phyloP scores from a whole-genome alignment of 2,888 invertebrate species.

The Amphimallon solstitiale region DNA sequence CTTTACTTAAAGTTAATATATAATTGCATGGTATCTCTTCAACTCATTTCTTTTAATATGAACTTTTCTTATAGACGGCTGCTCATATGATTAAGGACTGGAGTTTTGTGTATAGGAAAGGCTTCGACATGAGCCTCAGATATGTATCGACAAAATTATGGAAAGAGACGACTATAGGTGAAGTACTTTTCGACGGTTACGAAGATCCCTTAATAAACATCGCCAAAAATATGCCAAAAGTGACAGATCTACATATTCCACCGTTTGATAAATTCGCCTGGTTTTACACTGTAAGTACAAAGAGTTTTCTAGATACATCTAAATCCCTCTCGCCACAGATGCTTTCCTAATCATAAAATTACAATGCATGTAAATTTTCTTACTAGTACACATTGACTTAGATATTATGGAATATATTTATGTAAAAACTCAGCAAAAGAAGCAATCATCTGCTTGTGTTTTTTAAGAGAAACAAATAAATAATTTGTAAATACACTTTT shows the following conservation, averaged over 20 bases:
- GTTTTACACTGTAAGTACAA: conserved; percentile 75
- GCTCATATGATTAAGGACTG: conserved; percentile 70
- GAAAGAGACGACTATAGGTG: conserved; percentile 72
- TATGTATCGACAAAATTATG: conserved; percentile 68
- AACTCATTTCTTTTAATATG: not conserved
- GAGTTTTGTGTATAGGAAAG: conserved; percentile 68
- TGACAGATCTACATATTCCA: conserved; percentile 45
- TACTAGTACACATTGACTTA: too few relatives aligned
- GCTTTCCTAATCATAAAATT: too few relatives aligned
- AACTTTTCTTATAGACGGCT: conserved; percentile 65
- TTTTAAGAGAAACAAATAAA: too few relatives aligned
- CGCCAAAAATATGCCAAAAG: conserved; percentile 67
- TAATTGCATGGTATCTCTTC: too few relatives aligned
- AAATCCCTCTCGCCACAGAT: too few relatives aligned
- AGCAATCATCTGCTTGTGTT: too few relatives aligned
- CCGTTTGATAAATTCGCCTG: conserved; percentile 85
- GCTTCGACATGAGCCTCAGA: conserved; percentile 70
- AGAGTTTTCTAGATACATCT: too few relatives aligned
- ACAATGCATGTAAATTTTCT: too few relatives aligned
- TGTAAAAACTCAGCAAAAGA: too few relatives aligned
- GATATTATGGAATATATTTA: too few relatives aligned
- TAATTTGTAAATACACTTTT: too few relatives aligned
- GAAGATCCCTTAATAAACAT: conserved; percentile 76
- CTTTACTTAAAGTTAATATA: too few relatives aligned
- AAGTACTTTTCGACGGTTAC: conserved; percentile 85